Evolutionary conservation across 2,888 invertebrate genomes (phyloP).

Genomic region (Polyommatus icarus): DNA sequence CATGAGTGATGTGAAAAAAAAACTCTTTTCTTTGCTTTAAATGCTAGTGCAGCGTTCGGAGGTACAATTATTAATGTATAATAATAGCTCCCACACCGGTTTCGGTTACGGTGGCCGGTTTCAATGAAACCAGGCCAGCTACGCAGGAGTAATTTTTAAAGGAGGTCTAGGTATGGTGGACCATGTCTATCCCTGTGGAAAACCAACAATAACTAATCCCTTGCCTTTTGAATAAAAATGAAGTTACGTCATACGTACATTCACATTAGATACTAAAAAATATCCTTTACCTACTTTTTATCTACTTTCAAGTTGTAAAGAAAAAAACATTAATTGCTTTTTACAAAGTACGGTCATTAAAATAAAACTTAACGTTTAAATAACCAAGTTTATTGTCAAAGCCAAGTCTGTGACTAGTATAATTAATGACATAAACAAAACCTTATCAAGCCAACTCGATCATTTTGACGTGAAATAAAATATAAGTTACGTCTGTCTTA

Average conservation of each 20-base stretch:
- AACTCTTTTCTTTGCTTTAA: too few relatives aligned
- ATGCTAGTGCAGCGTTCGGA: too few relatives aligned
- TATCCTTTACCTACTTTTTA: neutral
- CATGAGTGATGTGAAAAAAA: neutral
- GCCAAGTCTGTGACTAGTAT: constrained; percentile 49
- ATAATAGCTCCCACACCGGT: too few relatives aligned
- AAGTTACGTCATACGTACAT: neutral
- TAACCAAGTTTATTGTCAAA: constrained; percentile 25
- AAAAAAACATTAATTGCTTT: neutral
- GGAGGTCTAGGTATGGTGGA: neutral
- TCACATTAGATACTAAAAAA: neutral
- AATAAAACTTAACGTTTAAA: constrained; percentile 25
- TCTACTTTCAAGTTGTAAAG: neutral
- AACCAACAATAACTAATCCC: too few relatives aligned
- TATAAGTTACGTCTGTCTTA: constrained; percentile 79
- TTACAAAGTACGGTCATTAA: constrained; percentile 16
- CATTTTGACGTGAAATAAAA: constrained; percentile 77
- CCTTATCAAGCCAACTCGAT: constrained; percentile 74
- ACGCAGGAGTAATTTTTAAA: too few relatives aligned
- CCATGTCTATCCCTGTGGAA: too few relatives aligned
- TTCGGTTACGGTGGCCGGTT: too few relatives aligned
- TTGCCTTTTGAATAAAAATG: neutral
- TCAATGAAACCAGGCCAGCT: too few relatives aligned
- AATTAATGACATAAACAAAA: constrained; percentile 76
- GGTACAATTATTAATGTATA: neutral